Conservation (phyloP, 2,797 vertebrate species). For the Remorina albescens region DNA sequence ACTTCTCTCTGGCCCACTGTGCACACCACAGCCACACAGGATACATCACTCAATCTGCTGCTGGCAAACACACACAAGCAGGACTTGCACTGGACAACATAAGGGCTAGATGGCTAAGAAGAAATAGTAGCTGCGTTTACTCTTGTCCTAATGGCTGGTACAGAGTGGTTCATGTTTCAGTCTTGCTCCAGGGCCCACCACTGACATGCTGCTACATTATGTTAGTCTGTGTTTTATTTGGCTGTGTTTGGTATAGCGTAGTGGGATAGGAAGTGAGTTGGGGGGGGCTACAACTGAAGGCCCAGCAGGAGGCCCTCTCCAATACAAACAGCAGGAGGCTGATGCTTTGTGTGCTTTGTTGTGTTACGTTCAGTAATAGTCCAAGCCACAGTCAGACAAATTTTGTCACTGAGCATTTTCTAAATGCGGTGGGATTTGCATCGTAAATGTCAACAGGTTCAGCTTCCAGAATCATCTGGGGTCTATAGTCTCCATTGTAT, state of each 20-base stretch:
- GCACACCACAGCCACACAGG: constrained; percentile 81
- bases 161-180: constrained; percentile 81
- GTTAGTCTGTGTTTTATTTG: constrained; percentile 81
- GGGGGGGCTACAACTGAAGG: constrained; percentile 54
- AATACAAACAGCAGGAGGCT: constrained; percentile 76
- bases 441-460: constrained; percentile 68
- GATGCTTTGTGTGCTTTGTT: constrained; percentile 56
- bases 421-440: constrained; percentile 51
- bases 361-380: constrained; percentile 35
- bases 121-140: constrained; percentile 79
- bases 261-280: constrained; percentile 72
- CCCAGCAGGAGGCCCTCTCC: constrained; percentile 73
- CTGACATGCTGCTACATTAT: constrained; percentile 82
- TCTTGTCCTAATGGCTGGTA: constrained; percentile 82
- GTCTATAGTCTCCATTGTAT: constrained; percentile 41
- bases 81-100: constrained; percentile 69
- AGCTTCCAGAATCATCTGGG: constrained; percentile 49
- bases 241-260: constrained; percentile 78
- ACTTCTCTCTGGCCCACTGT: constrained; percentile 84
- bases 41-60: constrained; percentile 83
- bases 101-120: constrained; percentile 69
- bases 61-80: constrained; percentile 49
- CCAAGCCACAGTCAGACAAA: constrained; percentile 42
- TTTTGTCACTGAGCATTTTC: constrained; percentile 57
- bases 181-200: constrained; percentile 74